A percentile compares a stretch with the other conserved stretches of the same genome.
These are phyloP conservation scores for Caenorhabditis japonica DNA, from an alignment of 2,888 invertebrate genomes.

Conservation along the genomic window DNA sequence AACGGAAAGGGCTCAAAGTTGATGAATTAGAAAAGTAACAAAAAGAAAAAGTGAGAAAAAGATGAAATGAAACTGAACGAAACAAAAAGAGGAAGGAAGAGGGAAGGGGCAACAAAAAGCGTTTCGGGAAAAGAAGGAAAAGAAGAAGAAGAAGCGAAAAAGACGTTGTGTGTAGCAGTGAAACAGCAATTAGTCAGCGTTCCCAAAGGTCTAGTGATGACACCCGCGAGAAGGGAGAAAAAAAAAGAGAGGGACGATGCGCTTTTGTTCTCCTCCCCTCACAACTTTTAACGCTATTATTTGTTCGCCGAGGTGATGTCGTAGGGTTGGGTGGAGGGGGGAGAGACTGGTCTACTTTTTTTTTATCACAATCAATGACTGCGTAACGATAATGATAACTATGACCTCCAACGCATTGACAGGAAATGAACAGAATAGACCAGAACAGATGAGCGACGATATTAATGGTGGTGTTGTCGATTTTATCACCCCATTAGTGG, in stretches of 20 bases:
- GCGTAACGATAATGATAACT: conserved; percentile 22
- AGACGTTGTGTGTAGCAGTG: conserved; percentile 31
- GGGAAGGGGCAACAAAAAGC: conserved; percentile 15
- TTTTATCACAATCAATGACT: conserved; percentile 28
- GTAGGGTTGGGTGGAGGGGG: no score
- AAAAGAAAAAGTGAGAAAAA: no score
- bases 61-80: no score
- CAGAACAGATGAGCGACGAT: not conserved
- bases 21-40: no score
- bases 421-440: not conserved
- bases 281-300: no score
- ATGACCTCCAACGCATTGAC: conserved; percentile 35
- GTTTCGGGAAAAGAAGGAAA: no score
- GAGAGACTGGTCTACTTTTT: conserved; percentile 39
- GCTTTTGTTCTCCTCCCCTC: conserved; percentile 11
- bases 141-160: conserved; percentile 18
- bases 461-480: conserved; percentile 25
- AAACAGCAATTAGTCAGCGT: conserved; percentile 57
- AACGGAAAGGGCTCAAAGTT: no score
- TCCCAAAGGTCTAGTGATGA: conserved; percentile 56
- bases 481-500: conserved; percentile 47
- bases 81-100: not conserved
- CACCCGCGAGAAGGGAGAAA: conserved; percentile 15
- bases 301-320: no score
- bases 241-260: not conserved